Base-by-base conservation (phyloP, 2,113 vertebrate genomes). In the Lasiurus borealis region DNA sequence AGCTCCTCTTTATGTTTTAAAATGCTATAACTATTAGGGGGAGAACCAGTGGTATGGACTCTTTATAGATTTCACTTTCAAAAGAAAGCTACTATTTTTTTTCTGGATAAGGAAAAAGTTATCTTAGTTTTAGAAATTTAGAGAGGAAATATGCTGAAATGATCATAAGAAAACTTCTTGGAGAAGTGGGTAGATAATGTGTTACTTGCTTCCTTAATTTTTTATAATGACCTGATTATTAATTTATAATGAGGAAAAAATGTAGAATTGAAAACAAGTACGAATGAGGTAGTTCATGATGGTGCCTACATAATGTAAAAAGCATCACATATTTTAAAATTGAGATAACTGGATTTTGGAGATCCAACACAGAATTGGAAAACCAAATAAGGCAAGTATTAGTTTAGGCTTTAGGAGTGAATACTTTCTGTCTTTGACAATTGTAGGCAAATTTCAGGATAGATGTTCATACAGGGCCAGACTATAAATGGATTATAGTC, bases 401-500 rank as follows among this genome's bases (percentile, higher is more conserved):
- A 87, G n/a, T 90, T 96, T 90, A 88, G 88, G 66, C 64, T 90
- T 90, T 34, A 72, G 84, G n/a, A 93, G 46, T 59, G 69, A 96
- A 86, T 88, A 76, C 54, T 88, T 90, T 91, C 44, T 88, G 75
- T 86, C 77, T 96, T 90, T 95, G 73, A 97, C 10, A 36, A 93
- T 59, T 90, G 34, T 68, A 96, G 82, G 72, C 92, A 93, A 85
- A 85, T 84, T 91, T 97, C 36, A 81, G 64, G 73, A 96, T 92
- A 83, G 29, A 92, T 85, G 62, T 73, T 90, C 78, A 68, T 52
- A 27, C 21, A 88, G 25, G 93, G 29, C 57, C 82, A 85, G 77
- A 76, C 96, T 97, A 90, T 95, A 97, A 96, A 95, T 96, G 95
- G 95, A 95, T 91, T 85, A 25, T 88, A 97, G 96, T 93, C 19